Conservation (phyloP, 1,140 invertebrate species). For the Hylyphantes graminicola region DNA sequence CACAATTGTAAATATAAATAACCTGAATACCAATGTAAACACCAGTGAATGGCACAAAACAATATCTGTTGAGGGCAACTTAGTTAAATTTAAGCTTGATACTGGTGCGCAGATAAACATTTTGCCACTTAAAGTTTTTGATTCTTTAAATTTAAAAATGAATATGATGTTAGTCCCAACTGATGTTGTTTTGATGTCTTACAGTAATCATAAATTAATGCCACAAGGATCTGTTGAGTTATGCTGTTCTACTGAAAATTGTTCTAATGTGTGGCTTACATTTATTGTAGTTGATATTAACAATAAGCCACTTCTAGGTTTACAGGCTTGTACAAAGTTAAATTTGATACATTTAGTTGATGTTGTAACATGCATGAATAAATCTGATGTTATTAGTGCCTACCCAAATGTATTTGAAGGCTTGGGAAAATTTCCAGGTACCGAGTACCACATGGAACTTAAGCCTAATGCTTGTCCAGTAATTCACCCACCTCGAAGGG, state of each 20-base stretch:
- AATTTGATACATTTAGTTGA: neutral
- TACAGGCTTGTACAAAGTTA: neutral
- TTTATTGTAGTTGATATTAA: too few species aligned
- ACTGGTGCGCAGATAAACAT: slow-evolving; percentile 35
- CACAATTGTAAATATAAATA: neutral
- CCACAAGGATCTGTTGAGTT: slow-evolving; percentile 6
- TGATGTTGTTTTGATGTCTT: slow-evolving; percentile 17
- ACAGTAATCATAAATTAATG: slow-evolving; percentile 23
- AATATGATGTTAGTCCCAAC: slow-evolving; percentile 7
- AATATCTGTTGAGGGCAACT: neutral
- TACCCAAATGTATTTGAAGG: too few species aligned
- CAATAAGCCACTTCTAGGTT: neutral
- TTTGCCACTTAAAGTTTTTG: slow-evolving; percentile 1
- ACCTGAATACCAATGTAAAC: neutral
- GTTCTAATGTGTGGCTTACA: too few species aligned
- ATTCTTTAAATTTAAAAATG: neutral
- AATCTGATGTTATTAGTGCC: neutral
- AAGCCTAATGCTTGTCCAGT: too few species aligned
- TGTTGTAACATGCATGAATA: neutral
- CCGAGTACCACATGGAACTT: too few species aligned
- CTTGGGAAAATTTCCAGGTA: too few species aligned
- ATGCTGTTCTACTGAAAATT: too few species aligned
- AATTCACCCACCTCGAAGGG: too few species aligned
- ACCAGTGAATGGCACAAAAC: neutral
- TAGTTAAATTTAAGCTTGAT: slow-evolving; percentile 42